A percentile compares a stretch with the other conserved stretches of the same genome.
Conservation (phyloP, 2,113 vertebrate species). For the Dendropsophus ebraccatus region DNA sequence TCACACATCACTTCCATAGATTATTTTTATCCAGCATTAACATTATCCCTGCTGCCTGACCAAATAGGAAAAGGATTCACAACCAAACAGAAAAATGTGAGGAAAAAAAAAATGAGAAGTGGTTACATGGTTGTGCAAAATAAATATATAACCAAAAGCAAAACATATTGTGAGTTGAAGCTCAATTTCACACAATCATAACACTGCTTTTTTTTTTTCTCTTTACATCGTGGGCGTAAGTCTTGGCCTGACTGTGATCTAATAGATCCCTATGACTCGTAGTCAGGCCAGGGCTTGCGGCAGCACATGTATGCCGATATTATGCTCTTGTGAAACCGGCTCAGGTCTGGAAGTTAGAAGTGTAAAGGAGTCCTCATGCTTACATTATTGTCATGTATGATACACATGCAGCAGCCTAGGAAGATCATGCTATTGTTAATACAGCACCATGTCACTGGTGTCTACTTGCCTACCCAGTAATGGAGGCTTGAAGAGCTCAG, state of each 20-base stretch:
- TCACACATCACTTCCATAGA: constrained; percentile 4
- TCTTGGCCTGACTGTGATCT: no score
- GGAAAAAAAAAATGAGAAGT: constrained; percentile 54
- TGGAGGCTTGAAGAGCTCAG: constrained; percentile 81
- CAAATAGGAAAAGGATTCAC: background rate
- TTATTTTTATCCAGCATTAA: background rate
- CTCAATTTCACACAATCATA: no score
- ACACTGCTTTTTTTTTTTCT: no score
- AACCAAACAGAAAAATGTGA: background rate
- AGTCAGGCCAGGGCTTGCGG: no score
- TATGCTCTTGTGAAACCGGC: no score
- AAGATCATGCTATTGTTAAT: constrained; percentile 75
- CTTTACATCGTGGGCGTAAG: no score
- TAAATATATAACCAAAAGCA: background rate
- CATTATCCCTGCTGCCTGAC: background rate
- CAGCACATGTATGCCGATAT: no score
- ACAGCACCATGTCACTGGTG: constrained; percentile 74
- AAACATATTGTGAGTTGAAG: background rate
- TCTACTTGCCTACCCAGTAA: constrained; percentile 84
- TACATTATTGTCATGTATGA: constrained; percentile 67
- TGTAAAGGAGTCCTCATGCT: constrained; percentile 74
- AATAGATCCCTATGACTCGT: no score
- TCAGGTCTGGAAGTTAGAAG: constrained; percentile 63
- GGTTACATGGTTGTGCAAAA: constrained; percentile 17
- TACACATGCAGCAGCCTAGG: constrained; percentile 75